These are phyloP conservation scores for Diprion similis DNA, from an alignment of 1,140 invertebrate genomes.

Conservation along the genomic window DNA sequence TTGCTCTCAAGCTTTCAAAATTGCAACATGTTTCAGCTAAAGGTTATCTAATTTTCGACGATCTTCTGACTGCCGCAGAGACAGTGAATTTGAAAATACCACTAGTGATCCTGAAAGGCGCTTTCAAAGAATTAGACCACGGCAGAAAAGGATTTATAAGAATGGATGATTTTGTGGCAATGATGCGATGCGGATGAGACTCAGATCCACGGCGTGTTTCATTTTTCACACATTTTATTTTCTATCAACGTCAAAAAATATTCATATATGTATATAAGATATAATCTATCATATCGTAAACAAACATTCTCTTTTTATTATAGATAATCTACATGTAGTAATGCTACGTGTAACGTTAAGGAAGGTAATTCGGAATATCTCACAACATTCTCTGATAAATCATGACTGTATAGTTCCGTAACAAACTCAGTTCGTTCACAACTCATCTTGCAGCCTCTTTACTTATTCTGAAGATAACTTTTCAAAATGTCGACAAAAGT, in stretches of 20 bases:
- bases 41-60: conserved; percentile 23
- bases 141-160: conserved; percentile 20
- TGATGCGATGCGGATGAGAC: neutral
- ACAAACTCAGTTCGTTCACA: too few species aligned
- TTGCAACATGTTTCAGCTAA: neutral
- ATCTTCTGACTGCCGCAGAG: conserved; percentile 22
- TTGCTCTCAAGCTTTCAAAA: too few species aligned
- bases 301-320: neutral
- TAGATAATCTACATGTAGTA: neutral
- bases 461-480: too few species aligned
- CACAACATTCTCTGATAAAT: too few species aligned
- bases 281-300: conserved; percentile 20
- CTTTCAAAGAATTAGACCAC: conserved; percentile 31
- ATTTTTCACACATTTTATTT: neutral
- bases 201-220: too few species aligned
- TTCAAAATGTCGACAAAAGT: too few species aligned
- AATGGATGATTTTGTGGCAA: conserved; percentile 21
- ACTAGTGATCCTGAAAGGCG: conserved; percentile 11
- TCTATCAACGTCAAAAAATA: neutral
- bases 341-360: neutral
- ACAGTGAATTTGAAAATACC: conserved; percentile 18
- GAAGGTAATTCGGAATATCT: neutral
- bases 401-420: too few species aligned
- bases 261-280: neutral
- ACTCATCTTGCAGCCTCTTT: too few species aligned